Base-by-base conservation (phyloP, 2,113 vertebrate genomes). In the Pavo muticus region DNA sequence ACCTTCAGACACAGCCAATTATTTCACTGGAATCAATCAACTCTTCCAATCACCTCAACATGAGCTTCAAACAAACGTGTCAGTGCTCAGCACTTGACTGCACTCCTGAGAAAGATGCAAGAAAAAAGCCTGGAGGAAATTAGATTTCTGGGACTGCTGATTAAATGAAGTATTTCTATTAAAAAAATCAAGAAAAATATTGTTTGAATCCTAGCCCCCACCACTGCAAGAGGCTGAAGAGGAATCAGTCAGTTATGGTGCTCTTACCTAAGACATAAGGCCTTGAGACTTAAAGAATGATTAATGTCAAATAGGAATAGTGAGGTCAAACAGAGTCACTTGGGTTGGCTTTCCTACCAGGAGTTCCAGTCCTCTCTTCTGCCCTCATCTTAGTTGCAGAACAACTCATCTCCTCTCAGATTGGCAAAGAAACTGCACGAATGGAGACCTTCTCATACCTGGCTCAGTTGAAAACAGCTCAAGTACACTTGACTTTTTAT, bases 291-390 rank as follows among this genome's bases (percentile, higher is more conserved):
- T 65, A 3, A 14, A 50, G 47, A 4, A 80, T 2, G 21, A 83
- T 12, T 84, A 72, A 72, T 6, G 76, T 2, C 0, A 0, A 64
- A 73, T 67, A 39, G 37, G 6, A 16, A 0, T 23, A 44, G 11
- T 11, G 0, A 8, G 32, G 65, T 67, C 35, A 61, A 60, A 70
- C 19, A 52, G 7, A 42, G 84, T 48, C 25, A 9, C 25, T 59
- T 24, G 9, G 18, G 11, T 80, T 65, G 20, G 67, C 64, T 61
- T n/a, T 35, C 56, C 23, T 16, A 83, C 27, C 6, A 88, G 16
- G n/a, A 73, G 79, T 13, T 11, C 11, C 10, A 71, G 37, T 23
- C 11, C 27, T 20, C 10, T 61, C 13, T 5, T 37, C 42, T 44
- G 8, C 27, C 84, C 59, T n/a, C 37, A n/a, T 37, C 40, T 82